Base-by-base conservation (phyloP, 2,797 vertebrate genomes). In the Lates japonicus region DNA sequence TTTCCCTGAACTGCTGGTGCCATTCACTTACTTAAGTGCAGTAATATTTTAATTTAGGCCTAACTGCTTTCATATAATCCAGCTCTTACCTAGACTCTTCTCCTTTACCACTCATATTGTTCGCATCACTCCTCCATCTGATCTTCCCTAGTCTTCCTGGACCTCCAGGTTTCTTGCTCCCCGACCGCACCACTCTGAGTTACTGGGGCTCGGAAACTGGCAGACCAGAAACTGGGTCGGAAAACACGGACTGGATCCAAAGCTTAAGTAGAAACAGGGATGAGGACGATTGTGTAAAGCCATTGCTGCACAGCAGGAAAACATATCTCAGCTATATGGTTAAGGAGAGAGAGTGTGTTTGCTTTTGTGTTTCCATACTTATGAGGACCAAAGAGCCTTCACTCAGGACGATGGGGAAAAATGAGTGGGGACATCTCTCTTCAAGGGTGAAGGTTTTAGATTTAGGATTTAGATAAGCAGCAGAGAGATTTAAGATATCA, bases 211-310 rank as follows among this genome's bases (percentile, higher is more conserved):
- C 48, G 90, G 90, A 91, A 92, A 90, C 90, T 89, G 90, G 91
- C 92, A 93, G 84, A 70, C 60, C 61, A 75, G 80, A 92, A 95
- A 93, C 82, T 94, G 91, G 94, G 93, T 89, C 60, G 93, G 95
- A 95, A 95, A 95, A 94, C 64, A n/a, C 76, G 49, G 80, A 67
- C 42, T 22, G 83, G 81, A 83, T 94, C 94, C 93, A 95, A 89
- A 85, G 87, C 84, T 91, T 93, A 95, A 96, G 92, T 92, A 92
- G 92, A 94, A 95, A 90, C 94, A 95, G 94, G 87, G 92, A 93
- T 89, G 87, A 93, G 84, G 89, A 92, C 31, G 85, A 91, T 85
- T 90, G 89, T 90, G 89, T 87, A 81, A 94, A 86, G 65, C 74
- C 44, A 17, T 84, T 87, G 86, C 86, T 78, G 82, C 85, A 80